Evolutionary conservation across 1,140 invertebrate genomes (phyloP).

Genomic region (Nephila pilipes): DNA sequence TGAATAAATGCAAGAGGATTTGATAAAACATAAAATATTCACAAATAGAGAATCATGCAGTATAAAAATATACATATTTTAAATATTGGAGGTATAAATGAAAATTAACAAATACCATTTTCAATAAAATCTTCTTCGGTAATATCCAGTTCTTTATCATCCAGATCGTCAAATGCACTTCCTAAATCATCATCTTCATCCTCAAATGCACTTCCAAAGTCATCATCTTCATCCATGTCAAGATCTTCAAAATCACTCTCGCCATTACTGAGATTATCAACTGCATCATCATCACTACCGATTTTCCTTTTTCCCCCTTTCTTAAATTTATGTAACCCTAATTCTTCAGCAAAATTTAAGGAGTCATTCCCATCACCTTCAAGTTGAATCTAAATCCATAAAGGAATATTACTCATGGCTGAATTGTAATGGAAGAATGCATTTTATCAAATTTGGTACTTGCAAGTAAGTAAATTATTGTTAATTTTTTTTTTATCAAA

Average conservation of each 20-base stretch:
- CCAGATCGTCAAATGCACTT: conserved; percentile 83
- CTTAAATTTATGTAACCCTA: conserved; percentile 52
- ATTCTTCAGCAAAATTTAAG: conserved; percentile 63
- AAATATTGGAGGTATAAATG: neutral
- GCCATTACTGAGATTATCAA: conserved; percentile 79
- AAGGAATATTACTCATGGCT: neutral
- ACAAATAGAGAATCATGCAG: no score
- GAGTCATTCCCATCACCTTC: conserved; percentile 63
- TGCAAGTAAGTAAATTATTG: no score
- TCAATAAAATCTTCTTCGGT: conserved; percentile 55
- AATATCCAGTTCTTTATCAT: conserved; percentile 78
- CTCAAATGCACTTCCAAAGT: conserved; percentile 87
- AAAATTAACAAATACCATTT: neutral
- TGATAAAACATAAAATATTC: no score
- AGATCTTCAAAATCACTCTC: conserved; percentile 80
- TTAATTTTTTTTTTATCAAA: no score
- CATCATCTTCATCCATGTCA: conserved; percentile 81
- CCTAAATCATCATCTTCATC: conserved; percentile 87
- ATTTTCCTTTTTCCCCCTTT: neutral
- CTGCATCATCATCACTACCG: conserved; percentile 77
- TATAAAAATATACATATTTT: no score
- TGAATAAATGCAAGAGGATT: no score
- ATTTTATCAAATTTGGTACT: no score
- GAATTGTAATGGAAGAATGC: no score
- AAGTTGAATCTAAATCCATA: conserved; percentile 39